phyloP scores from a whole-genome alignment of 2,888 invertebrate genomes.

The Cosmia trapezina region DNA sequence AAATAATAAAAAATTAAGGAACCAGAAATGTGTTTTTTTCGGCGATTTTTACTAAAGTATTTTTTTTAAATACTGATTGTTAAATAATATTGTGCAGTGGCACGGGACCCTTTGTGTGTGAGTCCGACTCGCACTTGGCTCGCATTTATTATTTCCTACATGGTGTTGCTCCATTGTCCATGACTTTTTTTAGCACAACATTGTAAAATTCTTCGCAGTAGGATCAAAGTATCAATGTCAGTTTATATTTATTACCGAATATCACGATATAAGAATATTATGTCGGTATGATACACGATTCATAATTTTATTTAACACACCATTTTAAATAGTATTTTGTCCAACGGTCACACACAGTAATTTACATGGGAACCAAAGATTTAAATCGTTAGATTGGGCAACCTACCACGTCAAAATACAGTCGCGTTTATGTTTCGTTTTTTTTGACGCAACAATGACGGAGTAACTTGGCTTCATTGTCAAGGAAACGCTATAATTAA shows the following conservation, averaged over 20 bases:
- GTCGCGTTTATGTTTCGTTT: neutral
- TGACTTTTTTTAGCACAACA: neutral
- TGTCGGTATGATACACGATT: neutral
- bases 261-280: constrained; percentile 1
- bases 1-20: no score
- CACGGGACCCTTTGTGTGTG: no score
- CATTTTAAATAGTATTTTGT: constrained; percentile 21
- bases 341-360: neutral
- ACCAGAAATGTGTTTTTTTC: no score
- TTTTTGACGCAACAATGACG: no score
- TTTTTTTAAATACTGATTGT: no score
- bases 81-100: no score
- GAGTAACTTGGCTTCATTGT: no score
- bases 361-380: neutral
- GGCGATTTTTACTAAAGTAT: no score
- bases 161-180: neutral
- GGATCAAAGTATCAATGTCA: constrained; percentile 22
- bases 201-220: constrained; percentile 2
- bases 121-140: no score
- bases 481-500: no score
- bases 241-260: constrained; percentile 1
- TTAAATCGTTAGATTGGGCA: neutral
- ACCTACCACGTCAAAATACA: neutral
- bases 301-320: constrained; percentile 21
- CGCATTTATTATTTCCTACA: constrained; percentile 1